Conservation (phyloP, 2,888 invertebrate genomes). For the Nephrotoma appendiculata region DNA sequence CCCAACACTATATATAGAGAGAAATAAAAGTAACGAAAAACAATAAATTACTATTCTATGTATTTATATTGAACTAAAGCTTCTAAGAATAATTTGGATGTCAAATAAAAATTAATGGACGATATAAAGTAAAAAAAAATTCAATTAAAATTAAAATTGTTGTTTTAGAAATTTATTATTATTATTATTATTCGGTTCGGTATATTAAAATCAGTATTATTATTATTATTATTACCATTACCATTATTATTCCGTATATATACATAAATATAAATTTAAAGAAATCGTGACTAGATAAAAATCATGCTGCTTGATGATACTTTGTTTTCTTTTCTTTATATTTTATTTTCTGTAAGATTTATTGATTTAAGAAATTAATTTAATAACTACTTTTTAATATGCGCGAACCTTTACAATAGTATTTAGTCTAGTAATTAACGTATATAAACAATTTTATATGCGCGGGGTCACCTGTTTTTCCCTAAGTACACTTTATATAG, state of each 20-base stretch:
- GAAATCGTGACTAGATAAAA: neutral
- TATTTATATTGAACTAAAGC: neutral
- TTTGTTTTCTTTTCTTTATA: neutral
- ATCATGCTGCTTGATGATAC: neutral
- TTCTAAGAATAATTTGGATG: neutral
- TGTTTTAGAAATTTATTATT: neutral
- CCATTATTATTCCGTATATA: neutral
- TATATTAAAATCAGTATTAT: neutral
- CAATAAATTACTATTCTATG: neutral
- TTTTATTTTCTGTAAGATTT: neutral
- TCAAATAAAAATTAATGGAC: neutral
- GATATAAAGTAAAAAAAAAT: neutral
- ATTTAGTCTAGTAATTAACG: neutral
- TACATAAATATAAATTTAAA: neutral
- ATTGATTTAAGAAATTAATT: neutral
- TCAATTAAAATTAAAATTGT: neutral
- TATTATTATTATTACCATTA: neutral
- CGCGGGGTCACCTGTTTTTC: neutral
- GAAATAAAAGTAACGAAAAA: conserved; percentile 12
- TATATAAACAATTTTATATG: neutral
- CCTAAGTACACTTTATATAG: neutral
- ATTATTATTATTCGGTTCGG: neutral
- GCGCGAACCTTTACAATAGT: neutral
- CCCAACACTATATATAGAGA: conserved; percentile 24
- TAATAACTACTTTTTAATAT: neutral